A percentile compares a stretch with the other conserved stretches of the same genome.
phyloP scores from a whole-genome alignment of 2,113 vertebrate genomes.

The Ginglymostoma cirratum region DNA sequence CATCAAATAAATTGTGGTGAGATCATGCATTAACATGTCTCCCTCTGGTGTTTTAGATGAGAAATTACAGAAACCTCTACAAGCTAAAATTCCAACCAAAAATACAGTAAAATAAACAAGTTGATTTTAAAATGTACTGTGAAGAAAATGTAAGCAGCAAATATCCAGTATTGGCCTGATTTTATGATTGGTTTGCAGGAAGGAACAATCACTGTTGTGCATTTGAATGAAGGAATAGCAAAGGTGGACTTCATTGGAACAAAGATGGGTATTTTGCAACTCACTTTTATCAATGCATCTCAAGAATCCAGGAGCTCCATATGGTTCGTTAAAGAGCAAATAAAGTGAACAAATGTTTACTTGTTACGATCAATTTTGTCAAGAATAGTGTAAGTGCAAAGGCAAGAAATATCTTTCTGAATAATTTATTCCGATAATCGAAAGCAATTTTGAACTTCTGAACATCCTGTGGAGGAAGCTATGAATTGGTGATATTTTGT shows the following conservation, averaged over 20 bases:
- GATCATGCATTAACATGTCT: not conserved
- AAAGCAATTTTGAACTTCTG: not conserved
- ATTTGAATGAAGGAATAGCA: not conserved
- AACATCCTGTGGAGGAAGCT: not conserved
- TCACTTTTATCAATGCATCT: not conserved
- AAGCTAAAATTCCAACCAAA: not conserved
- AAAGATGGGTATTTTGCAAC: not conserved
- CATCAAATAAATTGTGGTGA: not conserved
- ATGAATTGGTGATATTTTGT: not conserved
- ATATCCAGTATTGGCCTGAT: not conserved
- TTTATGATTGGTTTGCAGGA: not conserved
- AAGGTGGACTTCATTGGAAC: not conserved
- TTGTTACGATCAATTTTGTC: not conserved
- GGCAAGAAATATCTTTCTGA: not conserved
- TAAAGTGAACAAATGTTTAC: not conserved
- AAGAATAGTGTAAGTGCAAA: not conserved
- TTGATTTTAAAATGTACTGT: not conserved
- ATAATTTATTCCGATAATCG: not conserved
- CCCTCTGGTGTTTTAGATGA: not conserved
- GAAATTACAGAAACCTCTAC: not conserved
- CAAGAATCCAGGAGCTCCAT: not conserved
- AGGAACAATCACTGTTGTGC: not conserved
- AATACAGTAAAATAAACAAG: not conserved
- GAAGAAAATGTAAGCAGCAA: not conserved
- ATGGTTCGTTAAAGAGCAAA: not conserved